Evolutionary conservation across 2,113 vertebrate genomes (phyloP), one percentile per base, ranked within the genome.

Genomic region (Elaphurus davidianus): DNA sequence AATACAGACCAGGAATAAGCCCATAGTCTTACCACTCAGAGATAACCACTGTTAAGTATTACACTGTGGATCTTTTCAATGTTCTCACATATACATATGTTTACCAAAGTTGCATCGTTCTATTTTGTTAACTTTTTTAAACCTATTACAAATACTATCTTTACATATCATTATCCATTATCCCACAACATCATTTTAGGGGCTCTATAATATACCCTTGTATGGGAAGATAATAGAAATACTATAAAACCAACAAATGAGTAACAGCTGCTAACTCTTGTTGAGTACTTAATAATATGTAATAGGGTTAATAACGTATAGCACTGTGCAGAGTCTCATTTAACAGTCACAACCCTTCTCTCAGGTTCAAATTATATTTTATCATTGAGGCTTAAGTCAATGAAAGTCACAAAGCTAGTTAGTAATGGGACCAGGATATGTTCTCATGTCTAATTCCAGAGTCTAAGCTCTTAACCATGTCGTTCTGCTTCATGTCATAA

Each of bases 161-260:
- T 94, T 47, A 76, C 40, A 57, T 23, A 33, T 89, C 50, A 96
- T n/a, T 96, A 92, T 71, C 60, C 86, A 59, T 86, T 81, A 82
- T 76, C 28, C 30, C 43, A 82, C 4, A 43, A 59, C 79, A 50
- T 87, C 50, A 95, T 59, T 74, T 87, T 92, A 90, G 17, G 76
- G 33, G 54, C 78, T 87, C 23, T 84, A 55, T 3, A 83, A 45
- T 33, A 91, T 79, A 47, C 15, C 28, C 55, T 86, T 87, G 2
- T 85, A 47, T 84, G 30, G 43, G 67, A 96, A 91, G 47, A 27
- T 89, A 94, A 74, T 0, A 78, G 64, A 90, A 57, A 87, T 91
- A 96, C 92, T 79, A 67, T 36, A 71, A 95, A 55, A 95, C 76
- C 50, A 89, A 84, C 27, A 90, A 79, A 71, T 25, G 60, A 96